Evolutionary conservation across 2,113 vertebrate genomes (phyloP).

Genomic region (Micronycteris hirsuta): DNA sequence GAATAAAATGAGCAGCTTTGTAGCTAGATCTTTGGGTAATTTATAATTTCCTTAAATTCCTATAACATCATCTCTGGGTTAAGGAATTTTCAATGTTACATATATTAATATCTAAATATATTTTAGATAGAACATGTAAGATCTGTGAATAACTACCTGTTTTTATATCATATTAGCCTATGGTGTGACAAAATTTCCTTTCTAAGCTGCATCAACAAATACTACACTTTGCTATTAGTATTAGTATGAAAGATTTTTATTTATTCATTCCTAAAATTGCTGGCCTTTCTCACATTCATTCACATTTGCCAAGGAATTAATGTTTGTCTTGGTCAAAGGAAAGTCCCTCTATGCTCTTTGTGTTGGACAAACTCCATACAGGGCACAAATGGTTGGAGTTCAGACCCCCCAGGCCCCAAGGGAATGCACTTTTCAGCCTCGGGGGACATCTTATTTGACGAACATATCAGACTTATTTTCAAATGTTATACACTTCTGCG

Average conservation of each 20-base stretch:
- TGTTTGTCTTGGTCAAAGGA: background rate
- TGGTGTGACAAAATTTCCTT: background rate
- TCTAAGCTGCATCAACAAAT: background rate
- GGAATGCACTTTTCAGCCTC: background rate
- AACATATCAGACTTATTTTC: background rate
- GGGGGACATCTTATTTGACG: background rate
- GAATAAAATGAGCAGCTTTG: background rate
- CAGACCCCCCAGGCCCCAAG: background rate
- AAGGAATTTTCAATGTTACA: background rate
- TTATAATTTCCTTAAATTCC: background rate
- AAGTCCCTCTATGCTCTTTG: background rate
- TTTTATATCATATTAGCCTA: background rate
- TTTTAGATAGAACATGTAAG: background rate
- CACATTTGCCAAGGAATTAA: background rate
- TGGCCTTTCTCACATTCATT: background rate
- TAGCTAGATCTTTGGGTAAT: background rate
- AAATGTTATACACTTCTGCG: background rate
- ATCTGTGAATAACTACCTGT: background rate
- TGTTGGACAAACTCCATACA: background rate
- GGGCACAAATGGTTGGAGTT: background rate
- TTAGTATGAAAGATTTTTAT: background rate
- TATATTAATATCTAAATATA: background rate
- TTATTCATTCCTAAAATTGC: background rate
- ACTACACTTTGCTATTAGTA: background rate
- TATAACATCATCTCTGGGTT: background rate